phyloP scores from a whole-genome alignment of 1,140 invertebrate genomes.

The Drosophila littoralis region DNA sequence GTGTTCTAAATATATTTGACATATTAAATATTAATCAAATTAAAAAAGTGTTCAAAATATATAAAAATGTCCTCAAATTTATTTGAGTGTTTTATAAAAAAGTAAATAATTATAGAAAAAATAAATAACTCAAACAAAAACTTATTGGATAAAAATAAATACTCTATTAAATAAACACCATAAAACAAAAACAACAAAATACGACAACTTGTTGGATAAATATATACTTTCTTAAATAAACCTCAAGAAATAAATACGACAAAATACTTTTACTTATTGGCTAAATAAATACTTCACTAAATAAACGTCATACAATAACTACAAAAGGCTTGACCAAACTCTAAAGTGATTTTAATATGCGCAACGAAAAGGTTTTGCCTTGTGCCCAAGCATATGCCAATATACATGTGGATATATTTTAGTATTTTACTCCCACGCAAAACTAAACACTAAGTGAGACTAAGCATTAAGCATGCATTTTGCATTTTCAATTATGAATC shows the following conservation, averaged over 20 bases:
- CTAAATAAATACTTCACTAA: too few species aligned
- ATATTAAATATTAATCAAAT: too few species aligned
- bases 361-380: background rate
- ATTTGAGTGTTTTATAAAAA: too few species aligned
- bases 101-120: too few species aligned
- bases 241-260: background rate
- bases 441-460: background rate
- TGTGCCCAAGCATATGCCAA: background rate
- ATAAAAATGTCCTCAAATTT: background rate
- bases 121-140: too few species aligned
- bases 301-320: background rate
- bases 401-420: slow-evolving; percentile 1
- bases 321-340: background rate
- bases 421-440: slow-evolving; percentile 4
- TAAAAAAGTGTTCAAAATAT: background rate
- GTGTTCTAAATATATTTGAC: too few species aligned
- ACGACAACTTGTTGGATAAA: too few species aligned
- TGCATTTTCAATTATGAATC: slow-evolving; percentile 30
- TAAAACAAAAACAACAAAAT: too few species aligned
- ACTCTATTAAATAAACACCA: too few species aligned
- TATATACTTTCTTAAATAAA: background rate
- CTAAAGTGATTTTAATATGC: background rate
- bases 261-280: too few species aligned
- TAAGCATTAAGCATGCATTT: slow-evolving; percentile 7
- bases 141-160: too few species aligned